Evolutionary conservation across 2,888 invertebrate species (phyloP), one percentile per base, ranked within the genome.

Genomic region (Anorthoa munda): DNA sequence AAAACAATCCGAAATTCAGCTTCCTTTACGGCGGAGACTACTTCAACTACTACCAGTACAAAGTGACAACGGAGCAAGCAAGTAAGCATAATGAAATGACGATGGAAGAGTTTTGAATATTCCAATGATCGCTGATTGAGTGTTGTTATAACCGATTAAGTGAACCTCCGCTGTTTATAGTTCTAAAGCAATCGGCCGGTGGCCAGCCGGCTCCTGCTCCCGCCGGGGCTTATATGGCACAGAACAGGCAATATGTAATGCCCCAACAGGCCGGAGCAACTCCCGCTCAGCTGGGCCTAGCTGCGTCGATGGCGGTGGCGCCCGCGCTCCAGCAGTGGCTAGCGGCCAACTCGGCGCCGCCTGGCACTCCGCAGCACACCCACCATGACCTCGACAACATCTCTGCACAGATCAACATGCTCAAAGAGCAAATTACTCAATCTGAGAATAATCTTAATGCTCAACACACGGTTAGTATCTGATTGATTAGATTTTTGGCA

Each of bases 1-100:
- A 99, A 95, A 99, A 99, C 92, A 99, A 99, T 95, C 99, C 99
- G 5, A 99, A 99, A 94, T 99, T 99, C 97, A 98, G 98, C 90
- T 99, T 99, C 96, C 97, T 99, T 78, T 99, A 99, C 96, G 99
- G 99, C 85, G 99, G 99, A 72, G 99, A 99, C 91, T 98, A 98
- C 96, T 99, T 98, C 96, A 98, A 98, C 94, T 99, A 99, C 95
- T 99, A 99, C 96, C 99, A 99, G 94, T 99, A 98, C 95, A 98
- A 99, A 97, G 99, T 99, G 89, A 98, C 98, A 69, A 98, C 99
- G 74, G 99, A 99, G 95, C 99, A 99, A 98, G 98, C 98, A 93
- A 98, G 98, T 98, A 97, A 97, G 98, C 97, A 95, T 95, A 86
- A 79, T 88, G 89, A 88, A 91, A 87, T 91, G 92, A 90, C 90